These are phyloP conservation scores for Grapholita molesta DNA, from an alignment of 1,140 invertebrate species.

Conservation along the genomic window DNA sequence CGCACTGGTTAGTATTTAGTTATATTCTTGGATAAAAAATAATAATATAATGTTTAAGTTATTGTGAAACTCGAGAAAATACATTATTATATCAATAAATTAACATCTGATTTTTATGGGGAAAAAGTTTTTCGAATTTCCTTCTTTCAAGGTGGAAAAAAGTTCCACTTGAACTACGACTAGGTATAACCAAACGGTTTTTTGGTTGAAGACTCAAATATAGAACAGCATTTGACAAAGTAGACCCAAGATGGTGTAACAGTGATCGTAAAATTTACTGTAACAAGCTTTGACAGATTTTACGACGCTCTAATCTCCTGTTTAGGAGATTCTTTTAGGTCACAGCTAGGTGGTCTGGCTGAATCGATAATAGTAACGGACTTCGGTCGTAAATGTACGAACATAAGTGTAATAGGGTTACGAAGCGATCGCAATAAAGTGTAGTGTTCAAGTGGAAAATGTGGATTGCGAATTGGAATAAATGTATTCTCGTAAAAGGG, in stretches of 20 bases:
- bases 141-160: no score
- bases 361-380: slow-evolving; percentile 13
- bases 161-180: no score
- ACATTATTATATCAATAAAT: no score
- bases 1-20: neutral
- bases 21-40: neutral
- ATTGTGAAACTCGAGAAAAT: neutral
- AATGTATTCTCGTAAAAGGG: neutral
- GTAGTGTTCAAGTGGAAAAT: slow-evolving; percentile 1
- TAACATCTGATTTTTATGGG: no score
- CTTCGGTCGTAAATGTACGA: neutral
- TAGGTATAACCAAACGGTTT: no score
- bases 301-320: slow-evolving; percentile 46
- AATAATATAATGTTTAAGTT: neutral
- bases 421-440: neutral
- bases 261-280: slow-evolving; percentile 25
- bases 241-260: slow-evolving; percentile 34
- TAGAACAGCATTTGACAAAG: slow-evolving; percentile 20
- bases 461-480: slow-evolving; percentile 1
- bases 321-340: slow-evolving; percentile 31
- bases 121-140: no score
- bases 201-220: neutral
- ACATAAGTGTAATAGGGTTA: slow-evolving; percentile 9
- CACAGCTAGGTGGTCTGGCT: slow-evolving; percentile 43
- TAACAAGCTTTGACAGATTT: slow-evolving; percentile 43